Evolutionary conservation across 2,888 invertebrate species (phyloP).

Genomic region (Xylophagus ater): DNA sequence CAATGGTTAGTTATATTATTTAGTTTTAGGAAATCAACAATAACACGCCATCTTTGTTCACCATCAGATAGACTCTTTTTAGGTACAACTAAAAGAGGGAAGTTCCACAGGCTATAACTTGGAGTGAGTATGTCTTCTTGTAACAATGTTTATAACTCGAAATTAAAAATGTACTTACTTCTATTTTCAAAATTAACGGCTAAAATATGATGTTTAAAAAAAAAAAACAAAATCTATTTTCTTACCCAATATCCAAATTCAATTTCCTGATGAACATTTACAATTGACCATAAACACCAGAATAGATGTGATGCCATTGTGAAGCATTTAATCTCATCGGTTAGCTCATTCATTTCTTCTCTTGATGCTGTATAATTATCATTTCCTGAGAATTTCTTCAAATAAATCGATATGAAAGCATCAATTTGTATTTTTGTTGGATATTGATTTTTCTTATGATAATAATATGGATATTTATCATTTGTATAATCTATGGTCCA

Average conservation of each 20-base stretch:
- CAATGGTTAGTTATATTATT: too few relatives aligned
- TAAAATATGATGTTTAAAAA: neutral
- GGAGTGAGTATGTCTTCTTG: too few relatives aligned
- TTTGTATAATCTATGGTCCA: slow-evolving; percentile 84
- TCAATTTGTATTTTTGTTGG: slow-evolving; percentile 59
- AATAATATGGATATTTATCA: slow-evolving; percentile 65
- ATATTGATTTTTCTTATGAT: slow-evolving; percentile 52
- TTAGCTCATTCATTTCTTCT: slow-evolving; percentile 50
- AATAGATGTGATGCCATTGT: slow-evolving; percentile 82
- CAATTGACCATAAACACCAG: slow-evolving; percentile 88
- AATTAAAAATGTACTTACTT: too few relatives aligned
- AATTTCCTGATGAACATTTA: slow-evolving; percentile 79
- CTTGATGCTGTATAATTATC: slow-evolving; percentile 35
- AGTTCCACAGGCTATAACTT: too few relatives aligned
- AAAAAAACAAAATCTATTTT: slow-evolving; percentile 10
- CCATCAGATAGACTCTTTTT: too few relatives aligned
- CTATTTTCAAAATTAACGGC: neutral
- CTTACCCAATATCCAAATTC: slow-evolving; percentile 91
- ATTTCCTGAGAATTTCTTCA: slow-evolving; percentile 27
- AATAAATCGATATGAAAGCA: slow-evolving; percentile 31
- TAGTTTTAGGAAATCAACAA: too few relatives aligned
- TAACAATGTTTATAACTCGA: too few relatives aligned
- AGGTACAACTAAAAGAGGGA: too few relatives aligned
- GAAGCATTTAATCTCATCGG: slow-evolving; percentile 72
- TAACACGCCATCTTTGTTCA: too few relatives aligned